Percentiles rank a stretch among this genome's conserved stretches.
Evolutionary conservation across 2,113 vertebrate species (phyloP).

Genomic region (Calyptomena viridis): DNA sequence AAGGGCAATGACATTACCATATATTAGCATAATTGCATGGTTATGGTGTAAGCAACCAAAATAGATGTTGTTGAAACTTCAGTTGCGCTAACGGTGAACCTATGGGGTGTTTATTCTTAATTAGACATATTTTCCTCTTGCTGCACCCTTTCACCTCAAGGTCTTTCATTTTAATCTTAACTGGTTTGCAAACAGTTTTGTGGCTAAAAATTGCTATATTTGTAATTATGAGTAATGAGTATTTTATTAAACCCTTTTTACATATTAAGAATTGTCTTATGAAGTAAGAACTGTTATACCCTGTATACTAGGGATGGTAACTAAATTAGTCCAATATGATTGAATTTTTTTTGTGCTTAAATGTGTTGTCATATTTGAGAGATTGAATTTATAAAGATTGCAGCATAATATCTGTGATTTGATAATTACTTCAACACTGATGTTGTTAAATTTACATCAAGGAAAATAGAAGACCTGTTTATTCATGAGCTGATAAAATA

Average conservation of each 20-base stretch:
- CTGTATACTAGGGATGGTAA: background rate
- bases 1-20: background rate
- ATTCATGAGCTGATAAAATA: constrained; percentile 18
- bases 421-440: constrained; percentile 14
- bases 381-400: background rate
- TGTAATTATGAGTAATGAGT: background rate
- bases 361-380: background rate
- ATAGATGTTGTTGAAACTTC: background rate
- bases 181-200: background rate
- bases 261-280: background rate
- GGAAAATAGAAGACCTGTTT: background rate
- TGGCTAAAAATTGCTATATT: background rate
- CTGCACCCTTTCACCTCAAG: background rate
- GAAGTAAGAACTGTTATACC: background rate
- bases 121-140: background rate
- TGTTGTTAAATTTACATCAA: constrained; percentile 18
- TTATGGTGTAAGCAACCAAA: background rate
- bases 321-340: background rate
- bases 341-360: background rate
- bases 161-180: background rate
- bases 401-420: background rate
- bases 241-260: background rate
- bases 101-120: background rate
- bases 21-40: background rate
- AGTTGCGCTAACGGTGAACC: background rate